These are phyloP conservation scores for Rhopalosiphum nymphaeae DNA, from an alignment of 2,888 invertebrate species.

Conservation along the genomic window DNA sequence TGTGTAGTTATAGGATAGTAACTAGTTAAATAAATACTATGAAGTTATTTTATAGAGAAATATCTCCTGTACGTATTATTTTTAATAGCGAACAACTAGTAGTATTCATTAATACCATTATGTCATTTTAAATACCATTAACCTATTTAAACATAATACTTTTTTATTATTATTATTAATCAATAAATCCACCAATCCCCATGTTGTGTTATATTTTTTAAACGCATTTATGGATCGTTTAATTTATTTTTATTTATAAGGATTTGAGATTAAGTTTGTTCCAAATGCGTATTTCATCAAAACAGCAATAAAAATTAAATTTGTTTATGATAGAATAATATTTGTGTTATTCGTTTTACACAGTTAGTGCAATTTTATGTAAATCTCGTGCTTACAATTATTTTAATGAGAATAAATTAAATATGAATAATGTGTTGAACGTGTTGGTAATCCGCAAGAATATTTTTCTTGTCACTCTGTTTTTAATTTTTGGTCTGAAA, in stretches of 20 bases:
- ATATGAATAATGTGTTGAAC: background rate
- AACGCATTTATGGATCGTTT: background rate
- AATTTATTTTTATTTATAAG: background rate
- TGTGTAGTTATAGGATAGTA: background rate
- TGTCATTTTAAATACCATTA: background rate
- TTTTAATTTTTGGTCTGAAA: background rate
- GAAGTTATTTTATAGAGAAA: background rate
- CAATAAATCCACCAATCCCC: background rate
- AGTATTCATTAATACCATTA: background rate
- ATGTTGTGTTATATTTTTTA: background rate
- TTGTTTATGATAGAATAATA: conserved; percentile 18
- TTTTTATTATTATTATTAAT: background rate
- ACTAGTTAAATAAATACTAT: background rate
- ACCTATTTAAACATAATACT: background rate
- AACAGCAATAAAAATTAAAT: conserved; percentile 5
- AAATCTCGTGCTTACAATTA: background rate
- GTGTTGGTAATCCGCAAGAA: background rate
- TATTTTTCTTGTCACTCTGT: background rate
- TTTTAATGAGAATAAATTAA: conserved; percentile 21
- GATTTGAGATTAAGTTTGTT: background rate
- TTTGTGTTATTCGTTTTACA: background rate
- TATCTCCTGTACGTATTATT: background rate
- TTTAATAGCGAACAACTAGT: background rate
- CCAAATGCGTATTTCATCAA: background rate
- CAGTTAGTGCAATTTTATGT: background rate